Conservation (phyloP, 2,113 vertebrate genomes). For the Leptobrachium ailaonicum region DNA sequence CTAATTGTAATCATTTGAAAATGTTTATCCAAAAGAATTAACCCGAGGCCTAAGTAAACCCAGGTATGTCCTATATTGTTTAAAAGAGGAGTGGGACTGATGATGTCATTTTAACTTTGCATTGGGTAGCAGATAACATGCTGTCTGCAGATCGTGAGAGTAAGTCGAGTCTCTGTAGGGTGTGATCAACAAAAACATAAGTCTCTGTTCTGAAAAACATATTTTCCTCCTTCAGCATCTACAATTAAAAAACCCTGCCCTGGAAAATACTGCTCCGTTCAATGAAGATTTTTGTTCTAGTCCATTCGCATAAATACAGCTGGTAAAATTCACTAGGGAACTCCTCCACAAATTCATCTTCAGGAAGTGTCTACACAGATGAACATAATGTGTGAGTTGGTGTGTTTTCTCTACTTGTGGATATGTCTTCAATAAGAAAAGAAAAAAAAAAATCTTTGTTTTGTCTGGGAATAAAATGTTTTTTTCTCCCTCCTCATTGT, state of each 20-base stretch:
- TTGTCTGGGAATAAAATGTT: constrained; percentile 48
- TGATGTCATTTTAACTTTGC: too few species aligned
- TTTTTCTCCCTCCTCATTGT: constrained; percentile 53
- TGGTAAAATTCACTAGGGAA: constrained; percentile 55
- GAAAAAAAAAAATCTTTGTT: constrained; percentile 61
- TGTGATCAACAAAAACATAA: background rate
- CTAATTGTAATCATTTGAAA: too few species aligned
- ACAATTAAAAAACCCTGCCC: constrained; percentile 57
- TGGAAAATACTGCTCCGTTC: constrained; percentile 23
- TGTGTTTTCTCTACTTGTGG: constrained; percentile 55
- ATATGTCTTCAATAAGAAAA: constrained; percentile 52
- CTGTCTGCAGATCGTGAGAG: background rate
- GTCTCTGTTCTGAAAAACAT: constrained; percentile 31
- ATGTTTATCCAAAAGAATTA: too few species aligned
- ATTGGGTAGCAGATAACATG: too few species aligned
- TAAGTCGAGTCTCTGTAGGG: constrained; percentile 7
- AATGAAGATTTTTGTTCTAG: constrained; percentile 26
- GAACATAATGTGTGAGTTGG: constrained; percentile 53
- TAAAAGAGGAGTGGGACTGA: too few species aligned
- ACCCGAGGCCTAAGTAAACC: too few species aligned
- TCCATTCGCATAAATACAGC: constrained; percentile 66
- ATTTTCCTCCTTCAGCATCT: constrained; percentile 48
- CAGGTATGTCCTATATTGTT: too few species aligned
- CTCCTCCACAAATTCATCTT: constrained; percentile 57
- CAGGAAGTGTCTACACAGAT: constrained; percentile 58